Conservation (phyloP, 2,113 vertebrate species). For the Perca flavescens region DNA sequence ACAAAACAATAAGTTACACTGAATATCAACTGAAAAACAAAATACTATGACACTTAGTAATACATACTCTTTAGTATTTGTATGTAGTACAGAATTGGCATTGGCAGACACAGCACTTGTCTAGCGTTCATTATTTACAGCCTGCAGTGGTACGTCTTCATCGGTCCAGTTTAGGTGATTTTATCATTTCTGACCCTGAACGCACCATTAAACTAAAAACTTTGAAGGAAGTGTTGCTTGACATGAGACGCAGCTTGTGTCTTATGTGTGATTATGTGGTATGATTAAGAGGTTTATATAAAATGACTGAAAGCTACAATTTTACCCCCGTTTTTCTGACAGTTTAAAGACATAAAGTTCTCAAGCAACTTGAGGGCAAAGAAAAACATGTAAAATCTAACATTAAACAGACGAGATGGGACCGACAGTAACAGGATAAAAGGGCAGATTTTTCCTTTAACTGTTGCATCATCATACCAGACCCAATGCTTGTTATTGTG, state of each 20-base stretch:
- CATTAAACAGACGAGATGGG: not conserved
- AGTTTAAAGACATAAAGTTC: not conserved
- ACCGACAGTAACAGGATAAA: not conserved
- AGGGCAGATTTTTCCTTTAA: conserved; percentile 46
- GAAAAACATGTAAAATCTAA: not conserved
- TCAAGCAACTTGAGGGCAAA: not conserved
- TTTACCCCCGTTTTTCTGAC: not conserved
- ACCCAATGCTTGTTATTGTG: not conserved
- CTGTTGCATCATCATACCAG: not conserved
- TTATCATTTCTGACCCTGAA: conserved; percentile 1
- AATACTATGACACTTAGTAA: not conserved
- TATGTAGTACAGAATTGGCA: not conserved
- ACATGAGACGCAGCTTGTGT: not conserved
- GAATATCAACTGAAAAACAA: not conserved
- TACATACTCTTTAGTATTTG: not conserved
- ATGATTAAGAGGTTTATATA: too few species aligned
- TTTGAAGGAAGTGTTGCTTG: not conserved
- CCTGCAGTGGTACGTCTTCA: not conserved
- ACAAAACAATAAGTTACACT: not conserved
- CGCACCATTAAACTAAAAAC: not conserved
- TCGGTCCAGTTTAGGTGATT: not conserved
- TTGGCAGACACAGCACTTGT: not conserved
- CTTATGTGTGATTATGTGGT: too few species aligned
- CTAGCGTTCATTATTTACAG: not conserved
- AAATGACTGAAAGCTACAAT: not conserved